Evolutionary conservation across 2,797 vertebrate species (phyloP), one percentile per base, ranked within the genome.

Genomic region (Betta splendens): DNA sequence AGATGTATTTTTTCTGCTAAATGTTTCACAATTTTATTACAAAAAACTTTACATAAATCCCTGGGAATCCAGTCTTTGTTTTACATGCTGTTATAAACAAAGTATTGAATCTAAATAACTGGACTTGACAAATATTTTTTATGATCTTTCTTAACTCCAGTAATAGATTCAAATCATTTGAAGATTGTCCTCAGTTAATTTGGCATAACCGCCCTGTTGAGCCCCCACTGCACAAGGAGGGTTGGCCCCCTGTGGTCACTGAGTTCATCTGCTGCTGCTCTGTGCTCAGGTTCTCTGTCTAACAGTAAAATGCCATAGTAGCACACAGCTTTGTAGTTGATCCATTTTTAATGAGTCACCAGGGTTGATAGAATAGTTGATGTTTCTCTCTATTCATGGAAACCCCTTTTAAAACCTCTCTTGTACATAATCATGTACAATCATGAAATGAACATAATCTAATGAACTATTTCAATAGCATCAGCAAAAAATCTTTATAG

Each of bases 171-270:
- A 46, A 36, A n/a, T 48, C 16, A n/a, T 5, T 49, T 35, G 10
- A 28, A 36, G 43, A 42, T 26, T 53, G 49, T 69, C 62, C 18
- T 20, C 58, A 26, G 10, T 65, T 69, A 35, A 33, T 63, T 70
- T 43, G 21, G 29, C 32, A 45, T 44, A 32, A 15, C 16, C 52
- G 22, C 49, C 16, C 61, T 47, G 37, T 64, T 54, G 70, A 43
- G 52, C 52, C 21, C 25, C 15, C 25, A 37, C 7, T 57, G 26
- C 18, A 16, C 26, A 4, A 43, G 8, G 16, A 2, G 12, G 22
- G 5, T 50, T 47, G 40, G 4, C 20, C 18, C 13, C 10, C 2
- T 12, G 0, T 17, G 9, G 2, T 38, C 3, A 2, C 32, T 35
- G 22, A 25, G 42, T 56, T 26, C 22, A 20, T 35, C 20, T 37